Evolutionary conservation across 2,888 invertebrate species (phyloP).

Genomic region (Corbicula japonica): DNA sequence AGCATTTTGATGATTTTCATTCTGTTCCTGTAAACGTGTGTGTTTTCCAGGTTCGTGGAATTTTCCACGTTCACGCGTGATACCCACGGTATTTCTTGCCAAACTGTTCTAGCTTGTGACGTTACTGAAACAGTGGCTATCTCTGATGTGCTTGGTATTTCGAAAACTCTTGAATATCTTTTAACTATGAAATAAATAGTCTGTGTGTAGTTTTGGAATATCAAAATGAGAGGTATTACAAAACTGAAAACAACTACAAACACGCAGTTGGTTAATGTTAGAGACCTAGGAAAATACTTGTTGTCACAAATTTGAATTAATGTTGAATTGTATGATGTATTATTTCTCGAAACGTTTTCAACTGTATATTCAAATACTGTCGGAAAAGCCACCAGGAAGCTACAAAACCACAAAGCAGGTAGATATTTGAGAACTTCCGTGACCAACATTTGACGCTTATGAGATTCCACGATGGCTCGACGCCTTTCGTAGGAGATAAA

Average conservation of each 20-base stretch:
- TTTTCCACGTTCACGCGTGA: background rate
- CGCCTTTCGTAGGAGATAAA: conserved; percentile 69
- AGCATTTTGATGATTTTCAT: conserved; percentile 66
- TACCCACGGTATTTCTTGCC: background rate
- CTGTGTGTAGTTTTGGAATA: conserved; percentile 24
- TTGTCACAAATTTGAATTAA: conserved; percentile 28
- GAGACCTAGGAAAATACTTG: conserved; percentile 7
- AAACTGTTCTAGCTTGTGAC: no score
- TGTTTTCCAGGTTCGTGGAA: background rate
- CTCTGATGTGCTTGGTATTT: background rate
- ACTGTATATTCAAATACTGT: conserved; percentile 52
- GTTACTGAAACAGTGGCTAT: background rate
- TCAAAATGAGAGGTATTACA: conserved; percentile 58
- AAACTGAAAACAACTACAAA: conserved; percentile 59
- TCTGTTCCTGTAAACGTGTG: conserved; percentile 15
- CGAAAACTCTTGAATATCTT: conserved; percentile 3
- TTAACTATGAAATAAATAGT: conserved; percentile 17
- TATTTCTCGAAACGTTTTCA: background rate
- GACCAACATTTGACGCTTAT: conserved; percentile 34
- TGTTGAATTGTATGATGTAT: background rate
- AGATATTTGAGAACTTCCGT: conserved; percentile 29
- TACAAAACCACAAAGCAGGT: conserved; percentile 47
- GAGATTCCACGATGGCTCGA: conserved; percentile 50
- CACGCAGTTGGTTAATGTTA: conserved; percentile 57
- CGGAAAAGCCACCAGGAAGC: conserved; percentile 40